Conservation (phyloP, 2,888 invertebrate genomes). For the Drosophila maculinotata region DNA sequence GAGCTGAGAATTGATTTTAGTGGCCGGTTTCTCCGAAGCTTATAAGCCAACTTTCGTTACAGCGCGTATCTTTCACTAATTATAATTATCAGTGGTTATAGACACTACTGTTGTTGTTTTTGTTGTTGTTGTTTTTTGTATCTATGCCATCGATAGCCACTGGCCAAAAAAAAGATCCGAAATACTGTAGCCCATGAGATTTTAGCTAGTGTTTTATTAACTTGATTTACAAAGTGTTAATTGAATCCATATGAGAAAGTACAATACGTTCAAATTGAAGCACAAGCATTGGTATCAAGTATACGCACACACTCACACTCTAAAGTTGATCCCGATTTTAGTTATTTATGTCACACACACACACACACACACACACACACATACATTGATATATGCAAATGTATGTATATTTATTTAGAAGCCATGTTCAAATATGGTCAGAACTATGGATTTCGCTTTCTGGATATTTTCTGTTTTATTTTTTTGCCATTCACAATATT, state of each 20-base stretch:
- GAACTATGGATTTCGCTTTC: slow-evolving; percentile 47
- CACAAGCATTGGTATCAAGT: slow-evolving; percentile 17
- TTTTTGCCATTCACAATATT: slow-evolving; percentile 13
- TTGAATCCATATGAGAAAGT: slow-evolving; percentile 68
- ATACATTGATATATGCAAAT: not conserved
- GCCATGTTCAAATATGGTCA: slow-evolving; percentile 34
- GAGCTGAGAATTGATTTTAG: slow-evolving; percentile 11
- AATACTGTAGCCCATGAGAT: slow-evolving; percentile 2
- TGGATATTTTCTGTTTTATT: slow-evolving; percentile 25
- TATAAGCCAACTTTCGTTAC: slow-evolving; percentile 54
- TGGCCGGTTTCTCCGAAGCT: slow-evolving; percentile 27
- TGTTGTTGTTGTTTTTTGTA: slow-evolving; percentile 10
- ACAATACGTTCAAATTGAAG: slow-evolving; percentile 26
- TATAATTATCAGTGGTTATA: slow-evolving; percentile 39
- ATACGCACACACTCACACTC: slow-evolving; percentile 9
- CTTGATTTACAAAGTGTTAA: slow-evolving; percentile 57
- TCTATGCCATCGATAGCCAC: slow-evolving; percentile 24
- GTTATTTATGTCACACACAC: slow-evolving; percentile 36
- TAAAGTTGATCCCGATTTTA: slow-evolving; percentile 46
- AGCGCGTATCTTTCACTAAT: slow-evolving; percentile 59
- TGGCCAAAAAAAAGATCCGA: slow-evolving; percentile 4
- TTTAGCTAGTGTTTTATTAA: slow-evolving; percentile 36
- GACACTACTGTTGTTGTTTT: slow-evolving; percentile 6
- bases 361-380: slow-evolving; percentile 12
- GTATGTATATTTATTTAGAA: slow-evolving; percentile 6